phyloP scores from a whole-genome alignment of 1,140 invertebrate genomes.

The Limonius californicus region DNA sequence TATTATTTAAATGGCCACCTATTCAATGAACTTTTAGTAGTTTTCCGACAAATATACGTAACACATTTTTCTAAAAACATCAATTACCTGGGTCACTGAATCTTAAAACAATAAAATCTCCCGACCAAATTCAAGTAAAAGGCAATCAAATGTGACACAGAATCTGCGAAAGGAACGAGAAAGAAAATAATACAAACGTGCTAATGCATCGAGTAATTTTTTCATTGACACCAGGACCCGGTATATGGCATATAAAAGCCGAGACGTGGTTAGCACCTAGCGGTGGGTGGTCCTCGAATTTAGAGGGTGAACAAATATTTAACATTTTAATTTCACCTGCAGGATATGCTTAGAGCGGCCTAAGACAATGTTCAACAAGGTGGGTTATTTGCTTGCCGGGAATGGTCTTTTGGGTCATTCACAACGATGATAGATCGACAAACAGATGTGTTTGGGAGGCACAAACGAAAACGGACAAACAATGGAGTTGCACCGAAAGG shows the following conservation, averaged over 20 bases:
- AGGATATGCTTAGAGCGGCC: constrained; percentile 16
- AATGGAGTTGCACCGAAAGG: not conserved
- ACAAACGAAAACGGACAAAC: not conserved
- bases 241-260: constrained; percentile 1
- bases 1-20: too few species aligned
- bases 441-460: not conserved
- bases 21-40: too few species aligned
- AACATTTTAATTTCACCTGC: constrained; percentile 26
- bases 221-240: constrained; percentile 17
- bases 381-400: constrained; percentile 16
- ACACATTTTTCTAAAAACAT: too few species aligned
- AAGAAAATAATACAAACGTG: constrained; percentile 23
- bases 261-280: constrained; percentile 20
- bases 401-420: constrained; percentile 14
- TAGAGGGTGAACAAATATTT: constrained; percentile 24
- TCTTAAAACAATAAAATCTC: too few species aligned
- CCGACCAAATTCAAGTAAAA: too few species aligned
- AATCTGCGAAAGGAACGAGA: not conserved
- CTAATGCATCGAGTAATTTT: constrained; percentile 23
- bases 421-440: constrained; percentile 6
- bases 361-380: constrained; percentile 23
- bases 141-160: too few species aligned
- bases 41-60: too few species aligned
- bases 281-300: constrained; percentile 21
- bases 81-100: too few species aligned